Percentiles rank a stretch among this genome's conserved stretches.
phyloP scores from a whole-genome alignment of 2,113 vertebrate genomes.

The Grantiella picta region DNA sequence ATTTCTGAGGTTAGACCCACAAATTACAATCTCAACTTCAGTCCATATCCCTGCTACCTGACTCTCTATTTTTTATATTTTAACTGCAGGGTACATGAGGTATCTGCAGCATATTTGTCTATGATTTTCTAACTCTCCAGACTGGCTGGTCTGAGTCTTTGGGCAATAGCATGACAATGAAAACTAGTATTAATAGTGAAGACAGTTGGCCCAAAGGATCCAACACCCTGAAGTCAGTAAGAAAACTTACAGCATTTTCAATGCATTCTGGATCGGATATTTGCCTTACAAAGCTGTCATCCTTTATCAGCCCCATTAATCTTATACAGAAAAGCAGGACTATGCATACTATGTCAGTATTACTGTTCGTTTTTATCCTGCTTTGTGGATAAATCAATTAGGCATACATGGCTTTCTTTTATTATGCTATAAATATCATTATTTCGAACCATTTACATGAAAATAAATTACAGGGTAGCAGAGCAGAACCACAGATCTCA shows the following conservation, averaged over 20 bases:
- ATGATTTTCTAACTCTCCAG: neutral
- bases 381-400: neutral
- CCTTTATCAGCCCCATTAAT: neutral
- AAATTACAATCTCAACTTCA: neutral
- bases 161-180: neutral
- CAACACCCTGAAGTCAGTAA: neutral
- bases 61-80: neutral
- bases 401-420: neutral
- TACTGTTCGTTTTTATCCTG: neutral
- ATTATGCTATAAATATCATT: neutral
- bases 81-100: neutral
- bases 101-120: neutral
- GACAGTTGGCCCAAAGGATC: neutral
- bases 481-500: neutral
- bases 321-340: neutral
- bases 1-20: neutral
- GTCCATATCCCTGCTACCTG: neutral
- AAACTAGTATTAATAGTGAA: neutral
- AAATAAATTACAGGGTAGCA: neutral
- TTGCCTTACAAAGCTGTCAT: neutral
- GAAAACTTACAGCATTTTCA: neutral
- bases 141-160: neutral
- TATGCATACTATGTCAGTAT: neutral
- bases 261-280: rapidly evolving
- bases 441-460: neutral